Percentiles rank a stretch among this genome's conserved stretches.
These are phyloP conservation scores for Onthophagus sagittarius DNA, from an alignment of 2,888 invertebrate genomes.

Conservation along the genomic window DNA sequence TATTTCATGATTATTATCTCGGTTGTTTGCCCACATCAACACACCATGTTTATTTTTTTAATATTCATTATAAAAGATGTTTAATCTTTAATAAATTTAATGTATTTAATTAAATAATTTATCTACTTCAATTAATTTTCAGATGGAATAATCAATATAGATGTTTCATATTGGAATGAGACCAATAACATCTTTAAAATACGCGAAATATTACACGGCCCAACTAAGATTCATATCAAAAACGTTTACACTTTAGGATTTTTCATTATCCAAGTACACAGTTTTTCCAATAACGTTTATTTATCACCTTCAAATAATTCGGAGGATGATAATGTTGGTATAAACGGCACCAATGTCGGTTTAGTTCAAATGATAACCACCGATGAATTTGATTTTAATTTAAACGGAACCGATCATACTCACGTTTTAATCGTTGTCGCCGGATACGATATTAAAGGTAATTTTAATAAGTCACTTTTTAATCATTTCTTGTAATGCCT, in stretches of 20 bases:
- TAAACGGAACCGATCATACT: slow-evolving; percentile 48
- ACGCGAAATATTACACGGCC: slow-evolving; percentile 33
- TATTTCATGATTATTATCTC: no score
- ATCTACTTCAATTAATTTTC: not conserved
- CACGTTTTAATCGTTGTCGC: slow-evolving; percentile 52
- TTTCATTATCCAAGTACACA: slow-evolving; percentile 63
- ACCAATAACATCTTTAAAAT: slow-evolving; percentile 34
- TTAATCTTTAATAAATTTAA: no score
- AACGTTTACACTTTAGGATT: slow-evolving; percentile 52
- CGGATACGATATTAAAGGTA: slow-evolving; percentile 46
- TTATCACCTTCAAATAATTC: slow-evolving; percentile 50
- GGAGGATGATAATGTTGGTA: slow-evolving; percentile 39
- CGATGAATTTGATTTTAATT: slow-evolving; percentile 40
- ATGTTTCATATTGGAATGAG: slow-evolving; percentile 37
- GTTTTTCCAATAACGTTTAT: slow-evolving; percentile 54
- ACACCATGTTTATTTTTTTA: no score
- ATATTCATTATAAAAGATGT: no score
- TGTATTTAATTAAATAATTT: no score
- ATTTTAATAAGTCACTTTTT: not conserved
- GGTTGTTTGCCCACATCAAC: no score
- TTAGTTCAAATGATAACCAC: slow-evolving; percentile 44
- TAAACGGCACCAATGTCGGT: slow-evolving; percentile 62
- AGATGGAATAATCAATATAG: slow-evolving; percentile 26
- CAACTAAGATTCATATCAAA: slow-evolving; percentile 41
- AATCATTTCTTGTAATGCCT: not conserved